Percentiles rank a stretch among this genome's conserved stretches.
Conservation (phyloP, 2,113 vertebrate genomes). For the Gnathonemus longibarbis region DNA sequence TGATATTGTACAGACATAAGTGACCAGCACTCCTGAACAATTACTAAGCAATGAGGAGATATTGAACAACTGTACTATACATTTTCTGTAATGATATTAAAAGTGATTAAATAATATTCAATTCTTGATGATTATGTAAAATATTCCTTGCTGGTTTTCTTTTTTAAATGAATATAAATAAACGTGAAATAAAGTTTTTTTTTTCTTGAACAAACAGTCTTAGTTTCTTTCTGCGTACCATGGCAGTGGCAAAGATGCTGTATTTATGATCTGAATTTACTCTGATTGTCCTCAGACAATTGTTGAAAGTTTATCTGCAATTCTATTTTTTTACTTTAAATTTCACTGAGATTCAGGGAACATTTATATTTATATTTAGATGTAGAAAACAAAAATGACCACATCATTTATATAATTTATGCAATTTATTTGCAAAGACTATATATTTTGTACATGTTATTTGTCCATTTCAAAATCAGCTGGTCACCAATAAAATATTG, state of each 20-base stretch:
- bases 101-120: conserved; percentile 87
- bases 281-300: background rate
- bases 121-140: conserved; percentile 98
- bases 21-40: conserved; percentile 96
- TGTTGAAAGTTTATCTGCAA: background rate
- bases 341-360: background rate
- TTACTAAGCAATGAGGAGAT: conserved; percentile 90
- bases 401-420: background rate
- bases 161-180: conserved; percentile 30
- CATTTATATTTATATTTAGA: background rate
- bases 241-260: background rate
- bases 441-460: background rate
- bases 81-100: conserved; percentile 99
- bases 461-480: background rate
- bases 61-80: conserved; percentile 97
- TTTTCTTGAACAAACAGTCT: conserved; percentile 9
- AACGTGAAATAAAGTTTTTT: conserved; percentile 20
- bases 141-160: conserved; percentile 32
- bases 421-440: background rate
- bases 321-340: background rate
- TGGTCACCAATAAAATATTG: background rate
- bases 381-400: background rate
- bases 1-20: conserved; percentile 91
- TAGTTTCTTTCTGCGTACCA: background rate
- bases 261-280: background rate